A percentile compares a stretch with the other conserved stretches of the same genome.
phyloP scores from a whole-genome alignment of 2,797 vertebrate genomes.

The Ibycter americanus region DNA sequence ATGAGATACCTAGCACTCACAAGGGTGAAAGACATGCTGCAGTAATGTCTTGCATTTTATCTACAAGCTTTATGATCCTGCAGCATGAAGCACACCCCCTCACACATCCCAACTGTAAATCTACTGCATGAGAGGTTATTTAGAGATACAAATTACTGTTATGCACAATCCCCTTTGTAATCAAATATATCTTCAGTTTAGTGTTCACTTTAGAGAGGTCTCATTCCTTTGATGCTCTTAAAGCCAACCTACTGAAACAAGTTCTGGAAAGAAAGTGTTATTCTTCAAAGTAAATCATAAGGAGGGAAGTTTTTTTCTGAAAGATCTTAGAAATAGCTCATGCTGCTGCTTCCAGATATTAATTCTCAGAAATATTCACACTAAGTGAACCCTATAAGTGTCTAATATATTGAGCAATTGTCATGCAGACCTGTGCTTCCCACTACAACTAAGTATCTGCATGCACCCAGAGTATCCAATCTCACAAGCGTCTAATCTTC shows the following conservation, averaged over 20 bases:
- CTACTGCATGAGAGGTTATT: constrained; percentile 42
- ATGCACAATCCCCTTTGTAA: constrained; percentile 41
- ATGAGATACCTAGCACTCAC: not conserved
- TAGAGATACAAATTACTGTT: constrained; percentile 59
- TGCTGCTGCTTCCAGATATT: not conserved
- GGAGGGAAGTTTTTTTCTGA: not conserved
- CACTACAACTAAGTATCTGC: not conserved
- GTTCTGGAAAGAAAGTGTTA: not conserved
- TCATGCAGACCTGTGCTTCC: not conserved
- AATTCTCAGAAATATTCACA: not conserved
- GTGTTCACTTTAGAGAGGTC: constrained; percentile 20
- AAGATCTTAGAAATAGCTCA: constrained; percentile 7
- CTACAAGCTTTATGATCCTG: constrained; percentile 25
- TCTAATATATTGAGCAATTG: not conserved
- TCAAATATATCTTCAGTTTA: constrained; percentile 60
- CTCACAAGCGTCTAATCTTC: not conserved
- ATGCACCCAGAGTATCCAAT: not conserved
- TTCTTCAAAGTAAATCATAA: constrained; percentile 27
- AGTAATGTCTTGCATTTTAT: not conserved
- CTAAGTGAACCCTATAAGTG: not conserved
- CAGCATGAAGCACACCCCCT: not conserved
- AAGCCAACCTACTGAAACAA: constrained; percentile 52
- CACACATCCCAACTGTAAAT: constrained; percentile 37
- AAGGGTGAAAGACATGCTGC: not conserved
- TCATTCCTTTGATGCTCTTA: constrained; percentile 49